Evolutionary conservation across 2,888 invertebrate species (phyloP), one percentile per base, ranked within the genome.

Genomic region (Stenurella melanura): DNA sequence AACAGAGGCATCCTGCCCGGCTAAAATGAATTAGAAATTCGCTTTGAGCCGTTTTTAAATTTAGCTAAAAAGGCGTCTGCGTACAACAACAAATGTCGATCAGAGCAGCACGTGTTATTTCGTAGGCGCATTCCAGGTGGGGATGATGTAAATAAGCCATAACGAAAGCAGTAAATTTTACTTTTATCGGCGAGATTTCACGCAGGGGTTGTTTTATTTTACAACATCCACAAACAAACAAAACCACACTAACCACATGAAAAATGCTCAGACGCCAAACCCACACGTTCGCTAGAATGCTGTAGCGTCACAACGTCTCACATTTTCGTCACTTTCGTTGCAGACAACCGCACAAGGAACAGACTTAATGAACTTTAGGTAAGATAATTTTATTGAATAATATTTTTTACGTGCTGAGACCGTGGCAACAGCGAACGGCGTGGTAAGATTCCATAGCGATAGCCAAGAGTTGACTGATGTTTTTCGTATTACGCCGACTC

Each of bases 401-500:
- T 67, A 68, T 63, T 73, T 75, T 78, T 72, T 73, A 73, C 76
- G 76, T 61, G 54, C 73, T 76, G 58, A 57, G 73, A 64, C 42
- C 73, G 73, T 71, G 72, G 72, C 75, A 75, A 75, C 75, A 58
- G 75, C 68, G 73, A 74, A 68, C 69, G 61, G 73, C 71, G 67
- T 68, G 74, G 71, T 70, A 64, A 74, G 74, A 61, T 60, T 56
- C 60, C 70, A 50, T 54, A 18, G 58, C 78, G 76, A 75, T 75
- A 75, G 80, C 77, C 78, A 74, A 79, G 80, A 77, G 79, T 80
- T 79, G 80, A 83, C 82, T 83, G 80, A 76, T 74, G 74, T 76
- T 76, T 70, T 73, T 71, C 78, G 75, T 76, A 76, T 75, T 80
- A 42, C 74, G 72, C 60, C 71, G 54, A 50, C 6, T 71, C 71